Evolutionary conservation across 1,140 invertebrate genomes (phyloP), one percentile per base, ranked within the genome.

Genomic region (Drosophila dunni): DNA sequence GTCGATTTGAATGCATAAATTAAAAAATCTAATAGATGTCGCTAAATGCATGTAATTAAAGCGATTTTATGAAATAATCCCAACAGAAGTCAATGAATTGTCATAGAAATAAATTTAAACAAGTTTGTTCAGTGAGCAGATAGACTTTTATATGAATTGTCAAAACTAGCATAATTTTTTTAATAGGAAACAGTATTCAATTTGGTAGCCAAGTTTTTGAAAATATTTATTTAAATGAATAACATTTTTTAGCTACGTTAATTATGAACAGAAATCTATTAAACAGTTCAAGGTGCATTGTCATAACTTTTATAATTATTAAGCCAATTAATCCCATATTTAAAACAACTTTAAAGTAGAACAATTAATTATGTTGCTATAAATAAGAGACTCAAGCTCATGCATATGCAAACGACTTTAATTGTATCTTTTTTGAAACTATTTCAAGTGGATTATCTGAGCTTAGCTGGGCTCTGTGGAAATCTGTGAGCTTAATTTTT

Each of bases 21-120:
- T 75, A 58, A 42, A 40, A 70, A 75, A 64, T 75, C 40, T 51
- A 70, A 64, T 60, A 64, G 72, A 75, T 75, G 67, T 65, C 68
- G 73, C 24, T 40, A 56, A 75, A 65, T 71, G 73, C 56, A 75
- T 53, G 54, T 60, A 61, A 71, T 71, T 75, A 71, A 75, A 75
- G 54, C 29, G 53, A 61, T 36, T 53, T 54, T 51, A 50, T 60
- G 24, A 54, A 50, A 11, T 33, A 58, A 38, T 24, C 17, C 4
- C 17, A 36, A 42, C 62, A 68, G 13, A 51, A 68, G 34, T 34
- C 66, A 34, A 62, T 36, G 57, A 69, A 63, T 50, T 36, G 48
- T 51, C 62, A 45, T n/a, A 20, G 13, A 45, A 40, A 1, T 7
- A 36, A 40, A 38, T 10, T 15, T 56, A 20, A 56, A 42, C 36